phyloP scores from a whole-genome alignment of 2,888 invertebrate genomes.

The Pollenia amentaria region DNA sequence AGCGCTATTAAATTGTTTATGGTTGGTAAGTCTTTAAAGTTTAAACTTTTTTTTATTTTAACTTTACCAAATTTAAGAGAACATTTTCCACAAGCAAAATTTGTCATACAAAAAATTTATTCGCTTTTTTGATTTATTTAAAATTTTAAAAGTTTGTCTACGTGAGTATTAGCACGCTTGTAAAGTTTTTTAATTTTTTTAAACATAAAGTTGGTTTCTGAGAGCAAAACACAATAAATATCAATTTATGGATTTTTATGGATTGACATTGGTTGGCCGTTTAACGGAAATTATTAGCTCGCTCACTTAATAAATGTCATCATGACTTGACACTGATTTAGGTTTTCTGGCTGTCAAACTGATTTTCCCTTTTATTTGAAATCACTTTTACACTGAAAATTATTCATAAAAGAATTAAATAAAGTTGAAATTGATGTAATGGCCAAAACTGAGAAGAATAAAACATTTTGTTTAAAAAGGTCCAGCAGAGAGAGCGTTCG shows the following conservation, averaged over 20 bases:
- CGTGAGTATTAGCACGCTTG: conserved; percentile 44
- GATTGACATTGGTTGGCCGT: not conserved
- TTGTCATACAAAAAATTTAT: not conserved
- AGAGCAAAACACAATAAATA: not conserved
- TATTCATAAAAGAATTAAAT: not conserved
- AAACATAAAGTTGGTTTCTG: no score
- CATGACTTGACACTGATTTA: conserved; percentile 29
- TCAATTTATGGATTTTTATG: conserved; percentile 7
- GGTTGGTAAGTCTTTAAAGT: not conserved
- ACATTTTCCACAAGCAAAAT: not conserved
- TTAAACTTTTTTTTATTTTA: conserved; percentile 3
- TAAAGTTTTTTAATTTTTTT: not conserved
- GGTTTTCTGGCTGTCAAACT: not conserved
- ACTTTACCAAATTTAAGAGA: conserved; percentile 23
- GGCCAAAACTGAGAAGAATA: not conserved
- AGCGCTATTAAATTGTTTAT: not conserved
- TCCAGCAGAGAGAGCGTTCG: conserved; percentile 12
- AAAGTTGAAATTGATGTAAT: not conserved
- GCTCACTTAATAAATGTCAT: conserved; percentile 23
- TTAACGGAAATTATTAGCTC: conserved; percentile 14
- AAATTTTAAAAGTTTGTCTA: not conserved
- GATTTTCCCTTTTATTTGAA: conserved; percentile 15
- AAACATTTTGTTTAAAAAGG: not conserved
- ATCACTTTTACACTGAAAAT: not conserved
- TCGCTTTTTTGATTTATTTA: not conserved